Base-by-base conservation (phyloP, 1,140 invertebrate species). In the Callitettix versicolor region DNA sequence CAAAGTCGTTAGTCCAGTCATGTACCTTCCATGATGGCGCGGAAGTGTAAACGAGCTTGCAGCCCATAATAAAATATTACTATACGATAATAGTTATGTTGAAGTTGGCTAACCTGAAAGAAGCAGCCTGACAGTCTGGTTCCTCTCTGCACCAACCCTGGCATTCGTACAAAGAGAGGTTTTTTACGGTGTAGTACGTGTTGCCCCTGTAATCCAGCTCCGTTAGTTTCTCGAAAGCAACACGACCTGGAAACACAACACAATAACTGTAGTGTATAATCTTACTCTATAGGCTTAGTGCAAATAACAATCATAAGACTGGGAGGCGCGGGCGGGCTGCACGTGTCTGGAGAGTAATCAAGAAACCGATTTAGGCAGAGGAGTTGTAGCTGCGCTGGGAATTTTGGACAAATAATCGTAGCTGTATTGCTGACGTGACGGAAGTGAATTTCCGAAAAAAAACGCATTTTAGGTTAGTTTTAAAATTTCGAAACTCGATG, bases 81-180 rank as follows among this genome's bases (percentile, higher is more conserved):
- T n/a, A n/a, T n/a, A n/a, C n/a, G n/a, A n/a, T n/a, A n/a, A n/a
- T n/a, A n/a, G n/a, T n/a, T n/a, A n/a, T n/a, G n/a, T n/a, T n/a
- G n/a, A n/a, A n/a, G 21, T 14, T 18, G 9, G n/a, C 44, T 67
- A 71, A 82, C 79, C 80, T 81, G 68, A 94, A 95, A 9, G 88
- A 83, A 1, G 88, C 88, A 1, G 91, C 88, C 62, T 89, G 88
- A 66, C 91, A 95, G 62, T 93, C 89, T 0, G 83, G 79, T 64
- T 95, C 91, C 65, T 94, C 89, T 54, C 88, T 73, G 68, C 91
- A 95, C 90, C 90, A 94, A 26, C 90, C 90, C 68, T 95, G 90
- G 68, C 91, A 95, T 71, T 95, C 91, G 75, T 91, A 92, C 26
- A 95, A 71, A 6, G 90, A 91, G 22, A 95, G 75, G 71, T 95